A percentile compares a stretch with the other conserved stretches of the same genome.
Conservation (phyloP, 2,888 invertebrate genomes). For the Hypercompe scribonia region DNA sequence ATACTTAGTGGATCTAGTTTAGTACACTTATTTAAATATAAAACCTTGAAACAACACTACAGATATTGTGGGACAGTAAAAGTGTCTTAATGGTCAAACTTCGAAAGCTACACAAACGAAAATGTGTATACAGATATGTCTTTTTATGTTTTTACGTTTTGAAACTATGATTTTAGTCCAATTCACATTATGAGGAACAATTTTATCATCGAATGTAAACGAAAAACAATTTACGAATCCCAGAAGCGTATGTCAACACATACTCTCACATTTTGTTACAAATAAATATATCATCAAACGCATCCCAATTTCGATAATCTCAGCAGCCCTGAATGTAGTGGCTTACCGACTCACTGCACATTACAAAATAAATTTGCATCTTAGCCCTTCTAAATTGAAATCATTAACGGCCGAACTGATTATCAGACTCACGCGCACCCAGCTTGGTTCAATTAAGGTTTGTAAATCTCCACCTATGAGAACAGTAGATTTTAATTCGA, state of each 20-base stretch:
- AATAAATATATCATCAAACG: background rate
- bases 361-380: slow-evolving; percentile 79
- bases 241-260: background rate
- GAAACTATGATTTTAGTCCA: no score
- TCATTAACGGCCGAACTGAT: slow-evolving; percentile 81
- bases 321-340: slow-evolving; percentile 52
- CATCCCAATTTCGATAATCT: slow-evolving; percentile 8
- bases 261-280: background rate
- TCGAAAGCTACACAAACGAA: no score
- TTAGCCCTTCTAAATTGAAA: slow-evolving; percentile 81
- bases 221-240: background rate
- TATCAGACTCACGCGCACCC: slow-evolving; percentile 83
- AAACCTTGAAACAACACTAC: no score
- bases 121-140: no score
- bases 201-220: no score
- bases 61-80: no score
- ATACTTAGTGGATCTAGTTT: no score
- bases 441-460: slow-evolving; percentile 81
- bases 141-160: no score
- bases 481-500: slow-evolving; percentile 74
- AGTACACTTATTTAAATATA: no score
- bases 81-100: no score
- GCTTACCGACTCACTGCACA: slow-evolving; percentile 64
- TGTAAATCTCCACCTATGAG: slow-evolving; percentile 80
- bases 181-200: no score